Conservation (phyloP, 37 sponge, comb jelly and placozoan species). For the Crambe crambe region DNA sequence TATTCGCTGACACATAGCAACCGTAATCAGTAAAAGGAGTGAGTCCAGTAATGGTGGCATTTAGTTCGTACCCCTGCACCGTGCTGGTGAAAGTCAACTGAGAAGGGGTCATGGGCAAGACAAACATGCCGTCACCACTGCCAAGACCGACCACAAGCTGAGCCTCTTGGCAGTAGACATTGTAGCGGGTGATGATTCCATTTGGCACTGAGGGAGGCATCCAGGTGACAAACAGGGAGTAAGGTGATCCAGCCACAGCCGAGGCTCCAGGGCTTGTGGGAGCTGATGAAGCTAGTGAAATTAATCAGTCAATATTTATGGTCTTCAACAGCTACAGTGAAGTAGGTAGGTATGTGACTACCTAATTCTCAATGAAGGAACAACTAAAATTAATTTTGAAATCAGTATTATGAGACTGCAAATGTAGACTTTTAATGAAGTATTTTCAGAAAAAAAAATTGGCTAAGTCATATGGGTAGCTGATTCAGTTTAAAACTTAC, state of each 20-base stretch:
- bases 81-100: not conserved
- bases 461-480: not conserved
- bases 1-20: constrained; percentile 7
- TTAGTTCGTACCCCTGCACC: not conserved
- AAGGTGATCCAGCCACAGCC: not conserved
- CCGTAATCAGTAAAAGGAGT: not conserved
- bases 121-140: too few relatives aligned
- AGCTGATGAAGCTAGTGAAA: not conserved
- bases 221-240: not conserved
- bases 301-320: too few relatives aligned
- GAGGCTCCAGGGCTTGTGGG: not conserved
- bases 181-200: constrained; percentile 1
- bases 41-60: not conserved
- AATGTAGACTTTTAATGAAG: not conserved
- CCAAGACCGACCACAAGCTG: too few relatives aligned
- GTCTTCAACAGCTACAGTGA: too few relatives aligned
- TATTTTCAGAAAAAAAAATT: not conserved
- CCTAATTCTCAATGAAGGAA: too few relatives aligned
- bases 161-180: not conserved
- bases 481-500: not conserved
- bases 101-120: too few relatives aligned
- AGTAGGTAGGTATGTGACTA: too few relatives aligned
- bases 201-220: constrained; percentile 1
- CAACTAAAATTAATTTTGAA: too few relatives aligned
- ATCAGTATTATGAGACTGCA: too few relatives aligned